Base-by-base conservation (phyloP, 2,888 invertebrate genomes). In the Oxycera nigricornis region DNA sequence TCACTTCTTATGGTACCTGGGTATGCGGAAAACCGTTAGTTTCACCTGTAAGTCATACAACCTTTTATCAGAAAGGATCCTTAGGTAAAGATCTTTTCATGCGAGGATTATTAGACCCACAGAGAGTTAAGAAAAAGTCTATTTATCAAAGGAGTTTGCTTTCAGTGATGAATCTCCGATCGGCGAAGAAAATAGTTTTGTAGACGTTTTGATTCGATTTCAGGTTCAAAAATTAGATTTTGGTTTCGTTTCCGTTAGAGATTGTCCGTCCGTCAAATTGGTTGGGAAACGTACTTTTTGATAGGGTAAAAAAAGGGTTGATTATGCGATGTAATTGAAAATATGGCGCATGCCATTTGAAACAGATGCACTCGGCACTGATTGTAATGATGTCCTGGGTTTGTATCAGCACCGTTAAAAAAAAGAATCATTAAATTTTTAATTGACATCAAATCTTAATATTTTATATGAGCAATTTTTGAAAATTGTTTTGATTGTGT, bases 21-120 rank as follows among this genome's bases (percentile, higher is more conserved):
- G 52, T 17, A 68, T 46, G 17, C 68, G 68, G 68, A 52, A 68
- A 68, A 68, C 68, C 68, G 68, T 68, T 68, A 68, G 52, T 30
- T 68, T 28, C 68, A 68, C 68, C 68, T 68, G 68, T 68, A 7
- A 9, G 22, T 11, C 9, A 22, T 22, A 4, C 24, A 9, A 39
- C 14, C 3, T 26, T 50, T 67, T 68, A 52, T 50, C 68, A 30
- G 52, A 50, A 50, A 52, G 68, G 68, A 17, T 52, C 28, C 24
- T n/a, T 3, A 9, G 30, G 22, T 20, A 35, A 41, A 22, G 39
- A 41, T 20, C 39, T 68, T 50, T 52, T 17, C 46, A 17, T 28
- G 28, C 14, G 24, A 30, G 68, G 50, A 50, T 52, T 50, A 68
- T 68, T 2, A 68, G 52, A 50, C 30, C 50, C 68, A 17, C 52